Percentiles rank a stretch among this genome's conserved stretches.
phyloP scores from a whole-genome alignment of 2,797 vertebrate species.

The Somateria mollissima region DNA sequence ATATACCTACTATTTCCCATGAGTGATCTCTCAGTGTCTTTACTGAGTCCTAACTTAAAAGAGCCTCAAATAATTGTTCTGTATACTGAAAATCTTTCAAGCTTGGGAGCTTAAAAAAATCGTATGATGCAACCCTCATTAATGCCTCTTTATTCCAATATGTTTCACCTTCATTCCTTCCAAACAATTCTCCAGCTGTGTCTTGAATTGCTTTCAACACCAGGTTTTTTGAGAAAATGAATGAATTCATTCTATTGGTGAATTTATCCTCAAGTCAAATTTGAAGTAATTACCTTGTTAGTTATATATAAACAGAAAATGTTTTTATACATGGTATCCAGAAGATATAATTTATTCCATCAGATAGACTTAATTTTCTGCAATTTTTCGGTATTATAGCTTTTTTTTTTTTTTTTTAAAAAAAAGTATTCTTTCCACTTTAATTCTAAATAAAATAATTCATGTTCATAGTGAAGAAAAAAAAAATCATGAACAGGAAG shows the following conservation, averaged over 20 bases:
- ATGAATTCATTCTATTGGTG: neutral
- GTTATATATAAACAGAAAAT: neutral
- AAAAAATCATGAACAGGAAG: neutral
- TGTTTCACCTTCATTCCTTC: neutral
- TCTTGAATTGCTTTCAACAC: neutral
- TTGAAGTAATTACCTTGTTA: neutral
- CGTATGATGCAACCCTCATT: neutral
- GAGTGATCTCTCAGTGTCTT: constrained; percentile 1
- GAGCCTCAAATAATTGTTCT: constrained; percentile 8
- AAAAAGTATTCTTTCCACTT: neutral
- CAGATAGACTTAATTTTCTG: neutral
- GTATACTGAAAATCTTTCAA: neutral
- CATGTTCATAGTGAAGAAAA: neutral
- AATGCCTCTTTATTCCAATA: neutral
- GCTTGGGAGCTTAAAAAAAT: neutral
- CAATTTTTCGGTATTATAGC: neutral
- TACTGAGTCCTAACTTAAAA: neutral
- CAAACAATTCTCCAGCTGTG: neutral
- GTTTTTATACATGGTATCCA: neutral
- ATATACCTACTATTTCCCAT: neutral
- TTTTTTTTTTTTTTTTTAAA: neutral
- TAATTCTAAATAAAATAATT: neutral
- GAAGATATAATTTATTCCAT: neutral
- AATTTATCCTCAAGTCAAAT: neutral
- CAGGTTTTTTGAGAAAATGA: neutral